Conservation (phyloP, 2,888 invertebrate species). For the Mimachlamys varia region DNA sequence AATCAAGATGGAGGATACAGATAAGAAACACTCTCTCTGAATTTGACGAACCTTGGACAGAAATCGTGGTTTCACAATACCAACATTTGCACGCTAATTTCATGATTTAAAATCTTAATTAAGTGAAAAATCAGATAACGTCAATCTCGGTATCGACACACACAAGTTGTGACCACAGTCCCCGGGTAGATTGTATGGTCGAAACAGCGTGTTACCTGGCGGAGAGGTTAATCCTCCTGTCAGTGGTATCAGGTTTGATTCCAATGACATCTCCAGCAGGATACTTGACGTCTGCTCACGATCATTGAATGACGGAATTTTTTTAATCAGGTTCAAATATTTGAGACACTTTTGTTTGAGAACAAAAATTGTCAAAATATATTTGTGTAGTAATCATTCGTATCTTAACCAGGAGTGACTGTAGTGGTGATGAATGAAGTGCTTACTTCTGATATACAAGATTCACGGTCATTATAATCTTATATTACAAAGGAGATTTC, state of each 20-base stretch:
- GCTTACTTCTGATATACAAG: conserved; percentile 29
- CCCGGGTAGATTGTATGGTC: background rate
- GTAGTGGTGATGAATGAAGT: background rate
- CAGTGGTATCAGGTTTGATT: conserved; percentile 24
- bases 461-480: background rate
- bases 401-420: conserved; percentile 10
- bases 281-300: conserved; percentile 28
- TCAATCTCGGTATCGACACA: background rate
- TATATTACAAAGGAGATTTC: background rate
- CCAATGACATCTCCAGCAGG: conserved; percentile 8
- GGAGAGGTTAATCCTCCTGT: conserved; percentile 18
- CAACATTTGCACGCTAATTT: conserved; percentile 36
- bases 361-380: conserved; percentile 36
- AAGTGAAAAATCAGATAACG: conserved; percentile 28
- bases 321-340: conserved; percentile 27
- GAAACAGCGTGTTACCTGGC: background rate
- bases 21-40: conserved; percentile 31
- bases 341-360: conserved; percentile 23
- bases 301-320: background rate
- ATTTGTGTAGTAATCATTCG: conserved; percentile 21
- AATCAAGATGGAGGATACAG: background rate
- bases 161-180: conserved; percentile 19
- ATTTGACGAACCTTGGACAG: conserved; percentile 20
- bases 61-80: conserved; percentile 31
- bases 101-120: conserved; percentile 33